These are phyloP conservation scores for Elysia crispata DNA, from an alignment of 2,888 invertebrate genomes.

Conservation along the genomic window DNA sequence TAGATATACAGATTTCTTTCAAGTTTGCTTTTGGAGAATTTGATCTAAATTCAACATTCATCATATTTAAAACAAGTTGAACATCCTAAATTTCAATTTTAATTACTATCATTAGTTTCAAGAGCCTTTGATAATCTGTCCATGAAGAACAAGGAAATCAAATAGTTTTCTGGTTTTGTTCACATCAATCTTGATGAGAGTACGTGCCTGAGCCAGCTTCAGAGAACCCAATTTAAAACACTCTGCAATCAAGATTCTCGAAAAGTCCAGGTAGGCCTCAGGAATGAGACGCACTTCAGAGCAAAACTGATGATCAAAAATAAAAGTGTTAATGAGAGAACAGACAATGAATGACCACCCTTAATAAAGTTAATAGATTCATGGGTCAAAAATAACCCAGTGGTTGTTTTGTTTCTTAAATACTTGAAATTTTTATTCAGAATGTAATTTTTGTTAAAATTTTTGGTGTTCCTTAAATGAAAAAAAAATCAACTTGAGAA, in stretches of 20 bases:
- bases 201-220: conserved; percentile 88
- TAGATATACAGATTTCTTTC: no score
- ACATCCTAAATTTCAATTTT: neutral
- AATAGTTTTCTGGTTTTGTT: conserved; percentile 89
- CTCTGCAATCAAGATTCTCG: conserved; percentile 85
- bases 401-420: no score
- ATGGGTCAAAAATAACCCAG: no score
- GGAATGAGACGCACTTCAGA: conserved; percentile 87
- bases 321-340: neutral
- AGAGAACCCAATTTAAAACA: conserved; percentile 86
- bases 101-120: neutral
- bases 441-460: no score
- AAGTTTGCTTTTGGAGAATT: no score
- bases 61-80: neutral
- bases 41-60: neutral
- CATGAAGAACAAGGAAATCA: conserved; percentile 82
- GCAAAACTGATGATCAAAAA: conserved; percentile 81
- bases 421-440: no score
- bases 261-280: conserved; percentile 87
- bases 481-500: no score
- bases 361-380: no score
- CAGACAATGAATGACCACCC: no score
- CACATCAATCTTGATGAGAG: conserved; percentile 93
- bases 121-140: conserved; percentile 64
- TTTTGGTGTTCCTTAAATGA: no score